Conservation (phyloP, 2,888 invertebrate genomes). For the Digitonthophagus gazella region DNA sequence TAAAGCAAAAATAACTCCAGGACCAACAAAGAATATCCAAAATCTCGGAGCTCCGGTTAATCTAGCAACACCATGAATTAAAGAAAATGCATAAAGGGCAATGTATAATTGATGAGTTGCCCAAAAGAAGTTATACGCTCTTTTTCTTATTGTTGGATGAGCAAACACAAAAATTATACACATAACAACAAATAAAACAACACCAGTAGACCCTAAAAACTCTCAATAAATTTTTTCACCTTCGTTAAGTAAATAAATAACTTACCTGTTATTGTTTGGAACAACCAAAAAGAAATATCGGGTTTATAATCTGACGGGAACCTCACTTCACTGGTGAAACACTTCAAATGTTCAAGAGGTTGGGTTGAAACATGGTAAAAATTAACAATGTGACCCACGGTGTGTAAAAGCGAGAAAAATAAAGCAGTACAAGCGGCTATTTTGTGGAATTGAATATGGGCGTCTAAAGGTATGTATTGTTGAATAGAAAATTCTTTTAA, state of each 20-base stretch:
- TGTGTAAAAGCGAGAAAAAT: slow-evolving; percentile 89
- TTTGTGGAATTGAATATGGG: slow-evolving; percentile 96
- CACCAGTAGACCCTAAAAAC: slow-evolving; percentile 75
- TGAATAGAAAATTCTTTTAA: slow-evolving; percentile 91
- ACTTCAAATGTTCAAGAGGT: slow-evolving; percentile 86
- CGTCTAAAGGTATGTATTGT: slow-evolving; percentile 90
- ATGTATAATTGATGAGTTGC: slow-evolving; percentile 89
- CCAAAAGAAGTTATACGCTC: slow-evolving; percentile 95
- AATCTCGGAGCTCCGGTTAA: slow-evolving; percentile 89
- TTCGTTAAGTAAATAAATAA: slow-evolving; percentile 1
- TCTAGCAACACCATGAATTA: slow-evolving; percentile 88
- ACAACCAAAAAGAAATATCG: slow-evolving; percentile 93
- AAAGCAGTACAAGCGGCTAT: slow-evolving; percentile 93
- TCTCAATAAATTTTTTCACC: slow-evolving; percentile 2
- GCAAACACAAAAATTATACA: slow-evolving; percentile 96
- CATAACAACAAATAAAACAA: slow-evolving; percentile 85
- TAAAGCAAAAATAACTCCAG: slow-evolving; percentile 83
- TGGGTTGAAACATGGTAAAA: slow-evolving; percentile 97
- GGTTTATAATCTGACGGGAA: slow-evolving; percentile 93
- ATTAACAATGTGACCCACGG: slow-evolving; percentile 93
- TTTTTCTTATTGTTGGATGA: slow-evolving; percentile 86
- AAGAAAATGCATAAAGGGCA: slow-evolving; percentile 77
- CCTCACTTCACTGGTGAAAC: slow-evolving; percentile 89
- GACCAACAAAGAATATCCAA: slow-evolving; percentile 92
- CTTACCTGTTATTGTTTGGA: slow-evolving; percentile 87